Evolutionary conservation across 2,797 vertebrate species (phyloP).

Genomic region (Acomys russatus): DNA sequence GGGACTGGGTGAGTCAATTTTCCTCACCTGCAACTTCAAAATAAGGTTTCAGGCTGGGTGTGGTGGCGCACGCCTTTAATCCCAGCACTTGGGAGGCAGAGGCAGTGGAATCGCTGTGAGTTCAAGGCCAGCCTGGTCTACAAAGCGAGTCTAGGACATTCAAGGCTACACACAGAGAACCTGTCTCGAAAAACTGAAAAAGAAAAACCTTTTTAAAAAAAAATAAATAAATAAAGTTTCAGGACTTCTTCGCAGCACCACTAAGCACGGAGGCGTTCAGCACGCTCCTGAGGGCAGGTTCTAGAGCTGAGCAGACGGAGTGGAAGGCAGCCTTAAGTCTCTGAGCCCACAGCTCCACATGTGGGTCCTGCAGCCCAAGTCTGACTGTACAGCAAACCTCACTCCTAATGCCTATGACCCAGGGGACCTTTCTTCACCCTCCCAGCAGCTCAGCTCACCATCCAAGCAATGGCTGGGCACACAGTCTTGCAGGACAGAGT

Average conservation of each 20-base stretch:
- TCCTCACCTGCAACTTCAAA: conserved; percentile 1
- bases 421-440: neutral
- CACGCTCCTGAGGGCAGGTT: neutral
- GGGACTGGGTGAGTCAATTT: neutral
- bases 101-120: too few species aligned
- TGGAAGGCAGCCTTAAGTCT: neutral
- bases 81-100: too few species aligned
- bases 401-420: neutral
- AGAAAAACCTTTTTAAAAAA: too few species aligned
- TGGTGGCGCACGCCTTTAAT: too few species aligned
- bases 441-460: fast-evolving
- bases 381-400: neutral
- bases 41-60: neutral
- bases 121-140: too few species aligned
- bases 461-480: fast-evolving
- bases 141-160: too few species aligned
- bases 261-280: neutral
- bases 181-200: too few species aligned
- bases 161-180: too few species aligned
- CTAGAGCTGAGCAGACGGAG: neutral
- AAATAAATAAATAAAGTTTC: neutral
- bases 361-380: neutral
- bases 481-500: neutral
- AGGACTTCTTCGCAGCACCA: neutral
- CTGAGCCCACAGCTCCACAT: neutral